phyloP scores from a whole-genome alignment of 2,113 vertebrate species.

The Kryptolebias marmoratus region DNA sequence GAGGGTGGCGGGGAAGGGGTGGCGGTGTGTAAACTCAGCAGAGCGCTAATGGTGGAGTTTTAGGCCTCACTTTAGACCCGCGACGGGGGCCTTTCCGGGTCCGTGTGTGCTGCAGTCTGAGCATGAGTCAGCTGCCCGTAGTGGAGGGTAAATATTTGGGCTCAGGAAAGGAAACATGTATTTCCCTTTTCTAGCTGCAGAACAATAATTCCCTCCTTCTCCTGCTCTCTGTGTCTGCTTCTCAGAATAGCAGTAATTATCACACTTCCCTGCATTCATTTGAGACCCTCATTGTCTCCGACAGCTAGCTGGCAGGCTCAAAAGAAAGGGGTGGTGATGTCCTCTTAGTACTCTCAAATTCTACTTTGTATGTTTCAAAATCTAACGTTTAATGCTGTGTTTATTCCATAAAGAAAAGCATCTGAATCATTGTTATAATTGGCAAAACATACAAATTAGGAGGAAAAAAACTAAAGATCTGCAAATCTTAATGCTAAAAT shows the following conservation, averaged over 20 bases:
- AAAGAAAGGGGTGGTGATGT: constrained; percentile 20
- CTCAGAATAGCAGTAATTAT: constrained; percentile 84
- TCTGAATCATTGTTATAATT: no score
- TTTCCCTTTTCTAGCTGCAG: constrained; percentile 78
- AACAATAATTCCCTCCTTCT: constrained; percentile 79
- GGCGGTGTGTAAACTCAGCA: constrained; percentile 4
- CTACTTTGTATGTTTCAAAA: background rate
- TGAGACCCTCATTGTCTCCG: constrained; percentile 65
- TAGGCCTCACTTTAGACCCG: constrained; percentile 33
- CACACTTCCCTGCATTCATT: constrained; percentile 86
- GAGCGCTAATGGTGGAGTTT: constrained; percentile 52
- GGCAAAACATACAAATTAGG: no score
- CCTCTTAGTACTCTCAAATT: constrained; percentile 17
- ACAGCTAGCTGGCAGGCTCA: constrained; percentile 24
- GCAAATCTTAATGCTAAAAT: no score
- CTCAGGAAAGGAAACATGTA: constrained; percentile 76
- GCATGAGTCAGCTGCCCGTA: constrained; percentile 76
- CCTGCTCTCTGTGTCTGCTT: constrained; percentile 62
- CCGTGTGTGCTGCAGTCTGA: constrained; percentile 45
- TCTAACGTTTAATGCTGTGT: background rate
- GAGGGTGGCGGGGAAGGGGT: background rate
- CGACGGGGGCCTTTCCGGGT: constrained; percentile 53
- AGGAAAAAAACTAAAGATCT: no score
- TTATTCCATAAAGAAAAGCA: background rate
- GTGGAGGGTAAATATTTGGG: constrained; percentile 79